Evolutionary conservation across 2,113 vertebrate genomes (phyloP).

Genomic region (Notothenia coriiceps): DNA sequence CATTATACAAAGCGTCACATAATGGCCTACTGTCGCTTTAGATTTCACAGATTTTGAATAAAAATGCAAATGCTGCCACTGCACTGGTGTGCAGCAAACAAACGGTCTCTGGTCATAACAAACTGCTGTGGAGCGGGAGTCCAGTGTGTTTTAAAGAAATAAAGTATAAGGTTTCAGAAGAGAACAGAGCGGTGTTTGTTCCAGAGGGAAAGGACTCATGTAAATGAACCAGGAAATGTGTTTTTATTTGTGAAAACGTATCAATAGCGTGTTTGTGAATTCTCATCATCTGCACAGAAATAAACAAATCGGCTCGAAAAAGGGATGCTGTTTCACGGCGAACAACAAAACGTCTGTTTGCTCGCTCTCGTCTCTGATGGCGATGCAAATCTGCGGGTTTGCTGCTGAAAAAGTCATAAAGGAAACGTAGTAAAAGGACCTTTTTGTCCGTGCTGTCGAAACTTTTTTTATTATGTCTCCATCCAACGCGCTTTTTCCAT

Average conservation of each 20-base stretch:
- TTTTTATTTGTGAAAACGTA: slow-evolving; percentile 34
- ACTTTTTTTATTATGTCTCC: background rate
- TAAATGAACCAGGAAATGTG: slow-evolving; percentile 75
- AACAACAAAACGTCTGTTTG: slow-evolving; percentile 41
- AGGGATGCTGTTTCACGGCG: background rate
- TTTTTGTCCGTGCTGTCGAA: background rate
- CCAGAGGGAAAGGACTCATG: slow-evolving; percentile 50
- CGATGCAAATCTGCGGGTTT: slow-evolving; percentile 58
- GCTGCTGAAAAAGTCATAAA: slow-evolving; percentile 10
- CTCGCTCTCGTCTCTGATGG: background rate
- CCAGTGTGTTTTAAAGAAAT: background rate
- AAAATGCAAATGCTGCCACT: slow-evolving; percentile 58
- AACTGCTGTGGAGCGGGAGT: background rate
- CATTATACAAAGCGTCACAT: slow-evolving; percentile 38
- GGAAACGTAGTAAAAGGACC: background rate
- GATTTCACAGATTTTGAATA: slow-evolving; percentile 55
- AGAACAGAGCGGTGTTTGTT: slow-evolving; percentile 53
- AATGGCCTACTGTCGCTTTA: slow-evolving; percentile 51
- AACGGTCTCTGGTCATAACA: slow-evolving; percentile 49
- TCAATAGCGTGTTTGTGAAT: slow-evolving; percentile 69
- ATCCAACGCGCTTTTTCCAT: background rate
- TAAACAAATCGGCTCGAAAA: slow-evolving; percentile 71
- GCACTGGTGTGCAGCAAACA: slow-evolving; percentile 23
- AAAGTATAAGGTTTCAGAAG: background rate
- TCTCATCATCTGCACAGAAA: slow-evolving; percentile 29